Evolutionary conservation across 2,888 invertebrate species (phyloP), one percentile per base, ranked within the genome.

Genomic region (Pogonocherus hispidulus): DNA sequence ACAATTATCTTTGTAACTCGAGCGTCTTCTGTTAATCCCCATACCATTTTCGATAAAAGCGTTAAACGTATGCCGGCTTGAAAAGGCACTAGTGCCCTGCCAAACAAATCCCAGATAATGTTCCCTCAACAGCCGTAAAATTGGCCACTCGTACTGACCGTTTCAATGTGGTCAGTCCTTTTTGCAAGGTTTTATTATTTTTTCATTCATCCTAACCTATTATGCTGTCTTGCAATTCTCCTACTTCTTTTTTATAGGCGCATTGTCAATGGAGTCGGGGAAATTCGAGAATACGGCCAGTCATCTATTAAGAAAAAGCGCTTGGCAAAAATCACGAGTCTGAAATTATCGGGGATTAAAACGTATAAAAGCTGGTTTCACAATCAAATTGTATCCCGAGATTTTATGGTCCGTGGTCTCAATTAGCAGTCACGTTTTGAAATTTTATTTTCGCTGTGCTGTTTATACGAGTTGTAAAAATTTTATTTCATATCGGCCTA

Each of bases 1-100:
- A 68, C 66, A 75, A 75, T 75, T 73, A 71, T 71, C 63, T 35
- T 52, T 60, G 75, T 73, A 75, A 75, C 70, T 64, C 64, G 73
- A 75, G 72, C 63, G 67, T 66, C 70, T 65, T 46, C 20, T 55
- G 46, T 70, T 69, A 73, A 70, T 72, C 72, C 70, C 27, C 62
- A 41, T 62, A 66, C 63, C 68, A 65, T 57, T 63, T 69, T 66
- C 41, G 14, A 46, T 32, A 57, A 67, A 69, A 52, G 67, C 68
- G 69, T 67, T 64, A 62, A 70, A 69, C 72, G 66, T 69, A 68
- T 67, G 75, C 72, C 75, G 73, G 65, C 49, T 65, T 67, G 63
- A 69, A 70, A 67, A 66, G 69, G 44, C 60, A 52, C 19, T 51
- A 8, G 32, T 32, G 49, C 49, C 23, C 23, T 51, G 23, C 63